phyloP scores from a whole-genome alignment of 2,113 vertebrate species.

The Steatornis caripensis region DNA sequence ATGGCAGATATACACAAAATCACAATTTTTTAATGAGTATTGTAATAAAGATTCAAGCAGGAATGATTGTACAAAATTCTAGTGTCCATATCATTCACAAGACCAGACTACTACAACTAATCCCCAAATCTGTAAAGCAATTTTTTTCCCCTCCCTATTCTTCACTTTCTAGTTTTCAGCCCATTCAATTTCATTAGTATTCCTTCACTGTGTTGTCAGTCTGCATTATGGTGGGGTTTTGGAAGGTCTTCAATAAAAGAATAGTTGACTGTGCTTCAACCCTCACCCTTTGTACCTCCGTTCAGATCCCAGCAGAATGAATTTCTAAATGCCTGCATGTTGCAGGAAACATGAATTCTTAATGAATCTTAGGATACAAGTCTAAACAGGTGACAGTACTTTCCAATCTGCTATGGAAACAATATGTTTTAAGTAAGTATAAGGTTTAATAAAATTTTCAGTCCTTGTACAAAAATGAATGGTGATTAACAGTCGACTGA shows the following conservation, averaged over 20 bases:
- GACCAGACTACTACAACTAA: background rate
- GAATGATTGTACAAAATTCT: background rate
- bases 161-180: background rate
- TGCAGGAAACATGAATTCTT: slow-evolving; percentile 26
- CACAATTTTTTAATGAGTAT: background rate
- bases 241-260: slow-evolving; percentile 33
- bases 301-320: background rate
- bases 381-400: slow-evolving; percentile 36
- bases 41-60: background rate
- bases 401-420: slow-evolving; percentile 13
- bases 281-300: slow-evolving; percentile 3
- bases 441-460: slow-evolving; percentile 47
- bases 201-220: slow-evolving; percentile 17
- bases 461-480: slow-evolving; percentile 37
- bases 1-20: background rate
- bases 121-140: background rate
- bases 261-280: background rate
- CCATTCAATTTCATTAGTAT: slow-evolving; percentile 16
- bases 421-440: slow-evolving; percentile 54
- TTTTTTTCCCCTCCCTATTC: background rate
- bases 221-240: slow-evolving; percentile 4
- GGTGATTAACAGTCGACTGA: slow-evolving; percentile 28
- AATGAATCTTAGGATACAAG: slow-evolving; percentile 31
- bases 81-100: background rate
- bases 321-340: slow-evolving; percentile 19